Evolutionary conservation across 2,797 vertebrate species (phyloP).

Genomic region (Phrynocephalus vlangalii): DNA sequence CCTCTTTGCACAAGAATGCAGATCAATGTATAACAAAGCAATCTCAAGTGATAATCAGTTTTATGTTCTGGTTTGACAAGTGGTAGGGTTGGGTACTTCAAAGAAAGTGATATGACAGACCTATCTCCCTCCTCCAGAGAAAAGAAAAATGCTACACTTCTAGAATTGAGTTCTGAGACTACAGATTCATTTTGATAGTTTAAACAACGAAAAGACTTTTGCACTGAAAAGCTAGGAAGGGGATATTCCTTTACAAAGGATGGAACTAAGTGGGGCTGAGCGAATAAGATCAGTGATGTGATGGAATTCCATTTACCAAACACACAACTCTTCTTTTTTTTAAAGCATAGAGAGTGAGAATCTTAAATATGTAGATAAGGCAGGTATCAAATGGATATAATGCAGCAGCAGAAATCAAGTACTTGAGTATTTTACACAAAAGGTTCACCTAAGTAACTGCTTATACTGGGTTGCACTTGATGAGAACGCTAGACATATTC

Average conservation of each 20-base stretch:
- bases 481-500: background rate
- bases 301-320: background rate
- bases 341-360: background rate
- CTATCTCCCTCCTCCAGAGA: slow-evolving; percentile 14
- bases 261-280: background rate
- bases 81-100: slow-evolving; percentile 24
- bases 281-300: background rate
- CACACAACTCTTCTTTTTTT: background rate
- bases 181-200: slow-evolving; percentile 16
- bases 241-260: background rate
- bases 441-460: background rate
- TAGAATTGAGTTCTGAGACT: slow-evolving; percentile 20
- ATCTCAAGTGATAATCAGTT: slow-evolving; percentile 37
- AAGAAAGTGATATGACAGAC: slow-evolving; percentile 37
- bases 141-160: slow-evolving; percentile 45
- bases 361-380: background rate
- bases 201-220: background rate
- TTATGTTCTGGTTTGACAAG: slow-evolving; percentile 42
- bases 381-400: background rate
- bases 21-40: slow-evolving; percentile 38
- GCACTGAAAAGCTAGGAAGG: background rate
- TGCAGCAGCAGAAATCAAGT: background rate
- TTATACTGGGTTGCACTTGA: background rate
- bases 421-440: background rate
- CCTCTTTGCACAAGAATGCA: slow-evolving; percentile 58